Evolutionary conservation across 2,888 invertebrate species (phyloP).

Genomic region (Charanyca ferruginea): DNA sequence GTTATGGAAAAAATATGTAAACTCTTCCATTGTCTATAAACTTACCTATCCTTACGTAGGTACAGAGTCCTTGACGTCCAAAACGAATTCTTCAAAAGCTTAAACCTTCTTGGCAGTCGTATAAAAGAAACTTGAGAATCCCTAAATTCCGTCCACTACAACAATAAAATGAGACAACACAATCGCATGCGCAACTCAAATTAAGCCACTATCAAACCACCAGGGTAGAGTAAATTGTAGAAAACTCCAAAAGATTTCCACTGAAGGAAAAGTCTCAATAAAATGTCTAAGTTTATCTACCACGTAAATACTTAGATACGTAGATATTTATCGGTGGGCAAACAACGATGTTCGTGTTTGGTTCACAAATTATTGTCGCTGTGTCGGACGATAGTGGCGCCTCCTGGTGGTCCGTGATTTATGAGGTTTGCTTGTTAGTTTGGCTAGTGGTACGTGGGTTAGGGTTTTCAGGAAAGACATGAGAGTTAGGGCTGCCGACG

Average conservation of each 20-base stretch:
- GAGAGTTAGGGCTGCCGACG: neutral
- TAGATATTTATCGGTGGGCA: conserved; percentile 52
- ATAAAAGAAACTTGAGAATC: neutral
- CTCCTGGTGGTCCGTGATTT: conserved; percentile 66
- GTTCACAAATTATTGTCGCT: conserved; percentile 58
- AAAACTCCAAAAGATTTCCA: conserved; percentile 48
- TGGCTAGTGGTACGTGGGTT: conserved; percentile 18
- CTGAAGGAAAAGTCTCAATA: conserved; percentile 47
- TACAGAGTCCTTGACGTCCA: neutral
- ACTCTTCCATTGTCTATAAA: neutral
- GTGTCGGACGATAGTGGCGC: conserved; percentile 64
- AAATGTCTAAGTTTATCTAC: conserved; percentile 54
- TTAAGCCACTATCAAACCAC: conserved; percentile 40
- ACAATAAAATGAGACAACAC: conserved; percentile 18
- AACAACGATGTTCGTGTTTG: conserved; percentile 50
- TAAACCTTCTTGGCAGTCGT: neutral
- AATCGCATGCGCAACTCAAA: conserved; percentile 51
- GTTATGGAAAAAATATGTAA: no score
- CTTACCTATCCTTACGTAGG: neutral
- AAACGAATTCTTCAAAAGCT: neutral
- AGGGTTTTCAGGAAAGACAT: neutral
- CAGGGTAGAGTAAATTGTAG: conserved; percentile 29
- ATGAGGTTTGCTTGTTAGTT: conserved; percentile 56
- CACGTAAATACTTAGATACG: conserved; percentile 50
- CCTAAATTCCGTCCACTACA: conserved; percentile 5